phyloP scores from a whole-genome alignment of 1,140 invertebrate genomes.

The Copidosoma floridanum region DNA sequence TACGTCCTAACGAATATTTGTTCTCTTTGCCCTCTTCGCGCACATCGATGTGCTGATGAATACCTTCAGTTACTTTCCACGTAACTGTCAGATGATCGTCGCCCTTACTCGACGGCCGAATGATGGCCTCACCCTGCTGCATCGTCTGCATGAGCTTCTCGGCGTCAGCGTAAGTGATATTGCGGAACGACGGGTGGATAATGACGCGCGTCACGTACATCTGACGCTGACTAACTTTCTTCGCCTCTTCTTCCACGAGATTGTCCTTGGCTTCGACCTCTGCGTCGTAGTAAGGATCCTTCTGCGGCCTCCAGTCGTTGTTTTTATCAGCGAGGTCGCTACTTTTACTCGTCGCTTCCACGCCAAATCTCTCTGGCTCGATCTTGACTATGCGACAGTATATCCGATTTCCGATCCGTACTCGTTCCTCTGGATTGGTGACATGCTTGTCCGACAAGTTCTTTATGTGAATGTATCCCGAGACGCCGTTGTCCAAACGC shows the following conservation, averaged over 20 bases:
- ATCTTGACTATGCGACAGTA: conserved; percentile 95
- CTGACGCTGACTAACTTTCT: conserved; percentile 75
- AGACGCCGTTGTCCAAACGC: conserved; percentile 90
- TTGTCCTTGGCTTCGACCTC: conserved; percentile 81
- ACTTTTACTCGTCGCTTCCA: conserved; percentile 91
- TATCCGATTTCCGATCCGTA: conserved; percentile 82
- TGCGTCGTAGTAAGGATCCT: conserved; percentile 90
- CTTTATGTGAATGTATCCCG: conserved; percentile 93
- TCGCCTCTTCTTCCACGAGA: conserved; percentile 76
- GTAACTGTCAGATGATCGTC: conserved; percentile 95
- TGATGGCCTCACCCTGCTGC: conserved; percentile 95
- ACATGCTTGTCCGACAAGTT: conserved; percentile 94
- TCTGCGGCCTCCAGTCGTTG: conserved; percentile 83
- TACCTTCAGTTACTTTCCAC: conserved; percentile 94
- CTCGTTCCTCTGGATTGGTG: conserved; percentile 88
- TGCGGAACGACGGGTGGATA: conserved; percentile 96
- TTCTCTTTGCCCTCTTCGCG: conserved; percentile 96
- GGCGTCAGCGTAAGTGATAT: conserved; percentile 90
- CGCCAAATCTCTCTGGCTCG: conserved; percentile 90
- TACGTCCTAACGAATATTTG: conserved; percentile 87
- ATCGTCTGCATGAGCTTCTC: conserved; percentile 87
- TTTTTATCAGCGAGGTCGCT: conserved; percentile 92
- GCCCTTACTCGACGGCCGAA: conserved; percentile 95
- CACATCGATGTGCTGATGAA: conserved; percentile 96
- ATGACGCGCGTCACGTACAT: conserved; percentile 94